A percentile compares a stretch with the other conserved stretches of the same genome.
Evolutionary conservation across 2,888 invertebrate genomes (phyloP).

Genomic region (Rhyacophila evoluta): DNA sequence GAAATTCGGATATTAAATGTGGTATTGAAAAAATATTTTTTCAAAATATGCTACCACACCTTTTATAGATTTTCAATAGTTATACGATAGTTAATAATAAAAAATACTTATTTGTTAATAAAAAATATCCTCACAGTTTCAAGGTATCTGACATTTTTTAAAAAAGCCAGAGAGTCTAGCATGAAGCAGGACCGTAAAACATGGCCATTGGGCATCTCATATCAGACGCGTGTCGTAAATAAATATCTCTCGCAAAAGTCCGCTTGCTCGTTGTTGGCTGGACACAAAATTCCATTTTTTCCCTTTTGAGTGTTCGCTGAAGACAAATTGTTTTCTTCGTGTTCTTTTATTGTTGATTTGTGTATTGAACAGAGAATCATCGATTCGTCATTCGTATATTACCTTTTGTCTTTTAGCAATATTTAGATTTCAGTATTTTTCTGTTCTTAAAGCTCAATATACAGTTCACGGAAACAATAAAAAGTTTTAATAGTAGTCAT

Average conservation of each 20-base stretch:
- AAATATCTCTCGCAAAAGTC: conserved; percentile 38
- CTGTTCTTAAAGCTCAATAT: too few species aligned
- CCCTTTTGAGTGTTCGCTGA: neutral
- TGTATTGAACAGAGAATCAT: conserved; percentile 17
- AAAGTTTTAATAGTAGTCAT: too few species aligned
- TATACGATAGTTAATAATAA: too few species aligned
- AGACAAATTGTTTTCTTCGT: conserved; percentile 49
- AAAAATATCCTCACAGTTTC: neutral
- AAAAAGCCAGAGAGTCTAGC: conserved; percentile 46
- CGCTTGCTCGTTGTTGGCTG: neutral
- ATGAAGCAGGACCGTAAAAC: conserved; percentile 40
- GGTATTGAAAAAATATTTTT: too few species aligned
- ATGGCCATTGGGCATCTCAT: conserved; percentile 48
- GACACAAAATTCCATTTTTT: conserved; percentile 6
- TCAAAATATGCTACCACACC: too few species aligned
- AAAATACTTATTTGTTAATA: too few species aligned
- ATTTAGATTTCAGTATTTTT: neutral
- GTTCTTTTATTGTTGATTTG: conserved; percentile 43
- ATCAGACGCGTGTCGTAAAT: conserved; percentile 51
- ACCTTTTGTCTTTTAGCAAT: neutral
- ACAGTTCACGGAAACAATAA: too few species aligned
- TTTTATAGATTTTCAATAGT: too few species aligned
- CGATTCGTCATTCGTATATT: neutral
- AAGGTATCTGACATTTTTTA: neutral
- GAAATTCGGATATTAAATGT: too few species aligned